Evolutionary conservation across 1,140 invertebrate species (phyloP).

Genomic region (Drosophila punjabiensis): DNA sequence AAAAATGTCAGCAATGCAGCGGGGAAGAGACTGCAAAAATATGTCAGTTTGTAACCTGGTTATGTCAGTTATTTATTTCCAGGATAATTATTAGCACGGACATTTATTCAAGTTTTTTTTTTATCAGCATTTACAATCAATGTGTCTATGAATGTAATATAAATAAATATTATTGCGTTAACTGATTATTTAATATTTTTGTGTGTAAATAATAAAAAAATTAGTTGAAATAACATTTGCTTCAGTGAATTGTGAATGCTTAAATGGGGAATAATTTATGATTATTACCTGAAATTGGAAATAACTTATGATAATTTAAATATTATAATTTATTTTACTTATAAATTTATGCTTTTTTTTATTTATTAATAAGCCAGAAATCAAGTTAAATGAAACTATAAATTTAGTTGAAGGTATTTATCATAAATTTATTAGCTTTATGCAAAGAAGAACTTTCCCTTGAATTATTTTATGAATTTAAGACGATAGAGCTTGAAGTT

Average conservation of each 20-base stretch:
- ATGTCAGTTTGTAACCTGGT: conserved; percentile 14
- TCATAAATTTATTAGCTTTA: background rate
- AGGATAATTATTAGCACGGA: conserved; percentile 1
- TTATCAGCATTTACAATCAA: background rate
- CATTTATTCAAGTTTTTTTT: background rate
- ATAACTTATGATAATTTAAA: background rate
- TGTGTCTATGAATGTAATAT: background rate
- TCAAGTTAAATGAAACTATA: background rate
- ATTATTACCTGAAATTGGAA: background rate
- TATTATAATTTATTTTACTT: background rate
- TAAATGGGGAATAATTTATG: background rate
- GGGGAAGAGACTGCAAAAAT: conserved; percentile 33
- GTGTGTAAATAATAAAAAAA: background rate
- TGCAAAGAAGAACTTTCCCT: background rate
- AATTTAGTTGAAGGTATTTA: background rate
- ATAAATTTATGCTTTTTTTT: background rate
- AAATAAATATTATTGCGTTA: conserved; percentile 6
- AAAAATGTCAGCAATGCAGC: background rate
- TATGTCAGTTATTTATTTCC: conserved; percentile 1
- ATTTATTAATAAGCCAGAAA: background rate
- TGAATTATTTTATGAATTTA: background rate
- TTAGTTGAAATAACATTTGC: background rate
- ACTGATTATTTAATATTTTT: background rate
- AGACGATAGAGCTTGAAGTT: too few relatives aligned
- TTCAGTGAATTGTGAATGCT: background rate